Conservation (phyloP, 1,140 invertebrate species). For the Agraylea sexmaculata region DNA sequence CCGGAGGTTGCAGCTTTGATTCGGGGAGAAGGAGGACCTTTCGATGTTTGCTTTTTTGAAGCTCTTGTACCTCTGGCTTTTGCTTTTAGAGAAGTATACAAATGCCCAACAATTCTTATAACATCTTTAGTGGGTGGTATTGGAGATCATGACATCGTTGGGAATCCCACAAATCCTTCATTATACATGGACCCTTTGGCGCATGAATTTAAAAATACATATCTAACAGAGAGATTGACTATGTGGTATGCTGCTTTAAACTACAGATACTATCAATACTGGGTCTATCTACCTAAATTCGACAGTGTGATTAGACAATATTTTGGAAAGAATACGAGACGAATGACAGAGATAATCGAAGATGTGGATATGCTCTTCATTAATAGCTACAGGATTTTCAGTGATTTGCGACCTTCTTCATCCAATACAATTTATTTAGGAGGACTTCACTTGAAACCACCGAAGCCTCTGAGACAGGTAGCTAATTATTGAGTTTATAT, state of each 20-base stretch:
- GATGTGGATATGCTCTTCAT: constrained; percentile 24
- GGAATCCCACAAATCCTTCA: constrained; percentile 25
- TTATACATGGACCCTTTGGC: constrained; percentile 24
- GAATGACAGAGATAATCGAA: constrained; percentile 21
- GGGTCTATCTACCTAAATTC: constrained; percentile 14
- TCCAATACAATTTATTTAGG: constrained; percentile 20
- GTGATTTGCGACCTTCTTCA: constrained; percentile 19
- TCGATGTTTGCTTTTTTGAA: constrained; percentile 28
- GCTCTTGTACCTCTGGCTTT: constrained; percentile 21
- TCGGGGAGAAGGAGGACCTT: constrained; percentile 17
- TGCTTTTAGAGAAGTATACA: constrained; percentile 24
- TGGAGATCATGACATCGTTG: constrained; percentile 21
- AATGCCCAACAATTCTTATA: constrained; percentile 25
- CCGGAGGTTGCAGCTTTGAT: constrained; percentile 21
- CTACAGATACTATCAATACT: constrained; percentile 15
- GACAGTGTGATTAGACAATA: constrained; percentile 21
- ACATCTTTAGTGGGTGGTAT: constrained; percentile 20
- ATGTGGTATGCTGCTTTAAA: constrained; percentile 22
- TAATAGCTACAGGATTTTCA: constrained; percentile 23
- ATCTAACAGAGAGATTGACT: constrained; percentile 22
- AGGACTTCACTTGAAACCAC: constrained; percentile 19
- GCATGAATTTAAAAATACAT: too few species aligned
- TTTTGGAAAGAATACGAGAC: constrained; percentile 24
- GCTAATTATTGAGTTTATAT: constrained; percentile 8
- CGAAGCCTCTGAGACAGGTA: constrained; percentile 21